Evolutionary conservation across 2,797 vertebrate genomes (phyloP), one percentile per base, ranked within the genome.

Genomic region (Natrix natrix): DNA sequence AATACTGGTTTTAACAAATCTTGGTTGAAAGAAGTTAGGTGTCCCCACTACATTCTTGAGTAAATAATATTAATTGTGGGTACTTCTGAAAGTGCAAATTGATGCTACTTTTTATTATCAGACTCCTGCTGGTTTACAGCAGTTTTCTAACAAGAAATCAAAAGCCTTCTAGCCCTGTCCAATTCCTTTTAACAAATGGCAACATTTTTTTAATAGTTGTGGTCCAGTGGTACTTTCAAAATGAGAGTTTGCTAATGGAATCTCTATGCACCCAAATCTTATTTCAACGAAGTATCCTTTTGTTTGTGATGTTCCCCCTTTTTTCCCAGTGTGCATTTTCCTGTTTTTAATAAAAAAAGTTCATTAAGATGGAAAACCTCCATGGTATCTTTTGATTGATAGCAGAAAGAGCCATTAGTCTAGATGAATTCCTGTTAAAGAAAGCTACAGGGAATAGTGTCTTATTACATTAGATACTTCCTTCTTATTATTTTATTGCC

Each of bases 401-500:
- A 48, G 43, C 22, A 83, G 74, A 48, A 83, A 83, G 74, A 83
- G 20, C 74, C 37, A 48, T 83, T 83, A 48, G 74, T 48, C 20
- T 83, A 83, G 74, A 24, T 48, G 74, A 83, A 83, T 83, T 83
- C 74, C 74, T 48, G 74, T 48, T 52, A 69, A 90, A 93, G 32
- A 69, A 87, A 91, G 32, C 78, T 56, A 20, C 12, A 78, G 61
- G 86, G 48, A 86, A 48, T 12, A 74, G 17, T 78, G 17, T 20
- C 54, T 90, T 48, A 87, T 17, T 57, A 56, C n/a, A 59, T 87
- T 54, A 60, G 55, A 54, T 17, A 59, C 54, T 3, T 54, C 12
- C 16, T 88, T 91, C n/a, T 83, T 83, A 91, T 91, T 55, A 90
- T 91, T 91, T 78, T 52, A 91, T 89, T 93, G 92, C 92, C 92